A percentile compares a stretch with the other conserved stretches of the same genome.
Evolutionary conservation across 2,797 vertebrate species (phyloP).

Genomic region (Lithobates sylvaticus): DNA sequence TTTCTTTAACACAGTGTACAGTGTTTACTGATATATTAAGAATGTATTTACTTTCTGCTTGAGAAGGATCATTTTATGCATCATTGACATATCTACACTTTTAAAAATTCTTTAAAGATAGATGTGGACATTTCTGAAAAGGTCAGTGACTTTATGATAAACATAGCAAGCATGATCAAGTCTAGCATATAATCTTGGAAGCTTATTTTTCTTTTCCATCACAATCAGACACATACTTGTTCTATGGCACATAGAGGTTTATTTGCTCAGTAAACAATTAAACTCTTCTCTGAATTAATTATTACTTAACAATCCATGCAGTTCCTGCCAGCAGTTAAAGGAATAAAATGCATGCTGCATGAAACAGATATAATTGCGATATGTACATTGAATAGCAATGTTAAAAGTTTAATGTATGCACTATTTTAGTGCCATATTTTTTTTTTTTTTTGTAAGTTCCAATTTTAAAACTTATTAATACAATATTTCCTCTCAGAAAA

Average conservation of each 20-base stretch:
- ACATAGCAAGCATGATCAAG: slow-evolving; percentile 25
- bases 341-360: slow-evolving; percentile 16
- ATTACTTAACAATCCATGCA: slow-evolving; percentile 23
- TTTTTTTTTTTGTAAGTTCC: too few relatives aligned
- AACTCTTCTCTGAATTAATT: slow-evolving; percentile 27
- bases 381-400: not conserved
- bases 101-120: slow-evolving; percentile 33
- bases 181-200: slow-evolving; percentile 38
- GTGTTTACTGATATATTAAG: not conserved
- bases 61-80: slow-evolving; percentile 11
- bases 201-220: slow-evolving; percentile 15
- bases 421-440: not conserved
- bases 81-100: slow-evolving; percentile 26
- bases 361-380: slow-evolving; percentile 23
- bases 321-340: slow-evolving; percentile 19
- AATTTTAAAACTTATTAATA: too few relatives aligned
- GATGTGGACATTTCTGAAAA: slow-evolving; percentile 48
- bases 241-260: slow-evolving; percentile 7
- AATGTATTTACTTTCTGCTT: slow-evolving; percentile 27
- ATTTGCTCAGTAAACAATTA: slow-evolving; percentile 29
- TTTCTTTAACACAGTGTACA: not conserved
- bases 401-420: not conserved
- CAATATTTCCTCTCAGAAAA: too few relatives aligned
- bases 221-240: slow-evolving; percentile 12
- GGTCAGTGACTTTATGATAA: slow-evolving; percentile 49